These are phyloP conservation scores for Tetragnatha montana DNA, from an alignment of 2,888 invertebrate genomes.

Conservation along the genomic window DNA sequence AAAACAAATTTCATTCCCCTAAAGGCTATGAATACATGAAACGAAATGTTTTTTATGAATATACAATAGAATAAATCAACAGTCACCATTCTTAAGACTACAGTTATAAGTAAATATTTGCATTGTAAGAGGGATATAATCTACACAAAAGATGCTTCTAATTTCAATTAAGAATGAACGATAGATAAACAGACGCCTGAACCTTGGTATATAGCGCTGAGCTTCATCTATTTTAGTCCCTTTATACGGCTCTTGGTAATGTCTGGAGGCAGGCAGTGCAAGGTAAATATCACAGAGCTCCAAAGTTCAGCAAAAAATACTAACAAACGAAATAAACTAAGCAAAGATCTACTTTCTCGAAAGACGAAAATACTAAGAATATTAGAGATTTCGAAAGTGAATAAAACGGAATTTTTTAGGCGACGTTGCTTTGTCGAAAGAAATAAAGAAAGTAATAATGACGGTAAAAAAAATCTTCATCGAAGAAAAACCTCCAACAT, in stretches of 20 bases:
- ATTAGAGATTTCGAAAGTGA: conserved; percentile 35
- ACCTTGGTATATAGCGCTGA: neutral
- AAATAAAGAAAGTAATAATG: conserved; percentile 30
- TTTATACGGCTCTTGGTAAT: conserved; percentile 1
- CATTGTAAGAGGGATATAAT: conserved; percentile 41
- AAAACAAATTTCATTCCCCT: neutral
- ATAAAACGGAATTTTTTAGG: conserved; percentile 20
- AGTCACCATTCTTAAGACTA: neutral
- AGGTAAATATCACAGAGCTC: conserved; percentile 9
- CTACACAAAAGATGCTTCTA: conserved; percentile 18
- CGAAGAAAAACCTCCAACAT: conserved; percentile 34
- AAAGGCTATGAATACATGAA: conserved; percentile 6
- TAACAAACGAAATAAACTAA: conserved; percentile 3
- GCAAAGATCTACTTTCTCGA: conserved; percentile 6
- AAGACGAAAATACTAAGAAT: conserved; percentile 42
- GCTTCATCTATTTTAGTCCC: neutral
- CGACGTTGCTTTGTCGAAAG: neutral
- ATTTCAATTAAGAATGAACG: conserved; percentile 47
- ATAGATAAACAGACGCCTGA: conserved; percentile 37
- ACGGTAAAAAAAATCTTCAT: conserved; percentile 41
- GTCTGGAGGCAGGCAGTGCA: neutral
- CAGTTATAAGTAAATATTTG: conserved; percentile 42
- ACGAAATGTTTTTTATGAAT: neutral
- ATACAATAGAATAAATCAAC: neutral
- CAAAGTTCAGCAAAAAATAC: neutral